Conservation (phyloP, 92 coral and sea anemone genomes). For the Montipora capitata region DNA sequence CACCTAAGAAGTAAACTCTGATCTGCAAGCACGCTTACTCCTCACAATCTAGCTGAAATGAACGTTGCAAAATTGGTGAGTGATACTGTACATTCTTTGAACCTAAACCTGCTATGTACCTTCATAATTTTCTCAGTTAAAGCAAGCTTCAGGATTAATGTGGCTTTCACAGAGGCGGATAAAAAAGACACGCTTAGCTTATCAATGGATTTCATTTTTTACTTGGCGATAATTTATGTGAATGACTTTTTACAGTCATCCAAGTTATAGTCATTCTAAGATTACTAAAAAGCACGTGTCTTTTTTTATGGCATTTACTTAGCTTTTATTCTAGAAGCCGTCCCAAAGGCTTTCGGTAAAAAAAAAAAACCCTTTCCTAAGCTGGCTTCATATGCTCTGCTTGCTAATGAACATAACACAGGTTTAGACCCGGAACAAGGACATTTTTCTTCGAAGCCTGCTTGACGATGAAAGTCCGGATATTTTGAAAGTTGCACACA, state of each 20-base stretch:
- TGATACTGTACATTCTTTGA: background rate
- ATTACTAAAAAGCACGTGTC: background rate
- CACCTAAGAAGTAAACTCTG: background rate
- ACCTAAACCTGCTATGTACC: background rate
- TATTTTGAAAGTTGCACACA: background rate
- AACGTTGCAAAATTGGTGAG: conserved; percentile 16
- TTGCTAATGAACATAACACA: background rate
- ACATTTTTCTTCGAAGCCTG: background rate
- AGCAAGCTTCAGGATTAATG: background rate
- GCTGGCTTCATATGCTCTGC: too few relatives aligned
- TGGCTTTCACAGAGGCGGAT: background rate
- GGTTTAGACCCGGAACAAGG: background rate
- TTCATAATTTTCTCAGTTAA: background rate
- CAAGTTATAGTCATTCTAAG: background rate
- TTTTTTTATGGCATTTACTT: too few relatives aligned
- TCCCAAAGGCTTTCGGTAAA: too few relatives aligned
- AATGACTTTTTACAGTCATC: background rate
- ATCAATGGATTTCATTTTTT: too few relatives aligned
- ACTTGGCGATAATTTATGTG: background rate
- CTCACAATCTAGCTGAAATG: conserved; percentile 19
- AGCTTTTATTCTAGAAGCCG: too few relatives aligned
- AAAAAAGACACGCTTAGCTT: too few relatives aligned
- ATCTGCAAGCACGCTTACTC: background rate
- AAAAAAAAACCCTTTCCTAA: too few relatives aligned
- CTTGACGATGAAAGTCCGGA: background rate